A percentile compares a stretch with the other conserved stretches of the same genome.
Evolutionary conservation across 2,797 vertebrate species (phyloP).

Genomic region (Benthosema pterotum): DNA sequence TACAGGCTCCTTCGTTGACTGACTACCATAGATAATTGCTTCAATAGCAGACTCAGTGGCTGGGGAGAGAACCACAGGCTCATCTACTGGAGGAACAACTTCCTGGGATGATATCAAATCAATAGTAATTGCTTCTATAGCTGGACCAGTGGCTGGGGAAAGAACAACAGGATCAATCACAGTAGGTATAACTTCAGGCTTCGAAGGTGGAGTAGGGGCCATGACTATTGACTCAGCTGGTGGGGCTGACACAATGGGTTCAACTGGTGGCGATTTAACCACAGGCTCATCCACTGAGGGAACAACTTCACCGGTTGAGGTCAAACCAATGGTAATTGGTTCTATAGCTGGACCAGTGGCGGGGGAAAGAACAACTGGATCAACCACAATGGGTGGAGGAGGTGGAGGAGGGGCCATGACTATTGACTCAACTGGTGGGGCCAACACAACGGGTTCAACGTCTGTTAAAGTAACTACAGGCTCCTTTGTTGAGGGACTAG

Average conservation of each 20-base stretch:
- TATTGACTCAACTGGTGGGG: conserved; percentile 30
- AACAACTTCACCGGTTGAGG: too few relatives aligned
- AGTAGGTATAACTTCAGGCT: conserved; percentile 15
- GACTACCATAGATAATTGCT: too few relatives aligned
- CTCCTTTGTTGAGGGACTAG: too few relatives aligned
- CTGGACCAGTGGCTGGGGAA: conserved; percentile 22
- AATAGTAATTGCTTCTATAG: too few relatives aligned
- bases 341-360: conserved; percentile 13
- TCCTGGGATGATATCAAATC: too few relatives aligned
- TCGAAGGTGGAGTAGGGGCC: conserved; percentile 18
- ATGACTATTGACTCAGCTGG: conserved; percentile 25
- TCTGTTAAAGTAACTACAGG: too few relatives aligned
- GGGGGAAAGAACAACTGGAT: conserved; percentile 1
- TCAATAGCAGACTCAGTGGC: too few relatives aligned
- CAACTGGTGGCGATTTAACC: too few relatives aligned
- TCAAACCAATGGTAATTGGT: too few relatives aligned
- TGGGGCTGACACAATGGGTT: conserved; percentile 17
- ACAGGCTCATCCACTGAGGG: too few relatives aligned
- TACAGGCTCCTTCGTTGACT: too few relatives aligned
- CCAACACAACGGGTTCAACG: neutral
- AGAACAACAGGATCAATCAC: conserved; percentile 1
- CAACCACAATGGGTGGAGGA: conserved; percentile 9
- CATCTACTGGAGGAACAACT: neutral
- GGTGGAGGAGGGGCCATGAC: conserved; percentile 18
- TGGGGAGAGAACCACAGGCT: neutral